Base-by-base conservation (phyloP, 2,113 vertebrate species). In the Nyctibius bracteatus region DNA sequence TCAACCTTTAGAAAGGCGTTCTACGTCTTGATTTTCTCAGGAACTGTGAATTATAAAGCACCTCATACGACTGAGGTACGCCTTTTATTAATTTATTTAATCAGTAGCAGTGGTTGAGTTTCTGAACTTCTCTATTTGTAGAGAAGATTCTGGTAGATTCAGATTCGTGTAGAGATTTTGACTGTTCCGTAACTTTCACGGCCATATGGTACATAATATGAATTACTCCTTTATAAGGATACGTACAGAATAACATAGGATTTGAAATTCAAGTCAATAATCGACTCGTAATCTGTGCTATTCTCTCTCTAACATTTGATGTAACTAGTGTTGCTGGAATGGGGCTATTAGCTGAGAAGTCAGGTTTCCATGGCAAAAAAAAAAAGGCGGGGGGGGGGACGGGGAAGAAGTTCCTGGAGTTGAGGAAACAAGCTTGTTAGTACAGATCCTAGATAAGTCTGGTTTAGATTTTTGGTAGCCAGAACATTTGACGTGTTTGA, bases 371-470 rank as follows among this genome's bases (percentile, higher is more conserved):
- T 35, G 70, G 16, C 1, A 1, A n/a, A 21, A 47, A 35, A 70
- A 75, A 33, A 23, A n/a, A 12, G 22, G 14, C 3, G 5, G 3
- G 27, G 44, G 14, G 4, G 6, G 23, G 5, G 7, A 3, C 0
- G 7, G 14, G 20, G 10, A 65, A 25, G 18, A 91, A 66, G 30
- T 41, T 87, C 4, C 46, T 65, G 30, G 6, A 61, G 7, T 11
- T 46, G 61, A 79, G 57, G 47, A 86, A 91, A 30, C 15, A n/a
- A 79, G 39, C 16, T 59, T 59, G 10, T 31, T 67, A 22, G 18
- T 43, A 43, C 21, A 47, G 47, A 57, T 35, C 25, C 14, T 37
- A 0, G 41, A 5, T 14, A 35, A 47, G 3, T 52, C 8, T 47
- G 3, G 6, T 81, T 74, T 55, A 71, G 24, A 39, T 9, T 67